Evolutionary conservation across 2,888 invertebrate genomes (phyloP).

Genomic region (Melinopterus prodromus): DNA sequence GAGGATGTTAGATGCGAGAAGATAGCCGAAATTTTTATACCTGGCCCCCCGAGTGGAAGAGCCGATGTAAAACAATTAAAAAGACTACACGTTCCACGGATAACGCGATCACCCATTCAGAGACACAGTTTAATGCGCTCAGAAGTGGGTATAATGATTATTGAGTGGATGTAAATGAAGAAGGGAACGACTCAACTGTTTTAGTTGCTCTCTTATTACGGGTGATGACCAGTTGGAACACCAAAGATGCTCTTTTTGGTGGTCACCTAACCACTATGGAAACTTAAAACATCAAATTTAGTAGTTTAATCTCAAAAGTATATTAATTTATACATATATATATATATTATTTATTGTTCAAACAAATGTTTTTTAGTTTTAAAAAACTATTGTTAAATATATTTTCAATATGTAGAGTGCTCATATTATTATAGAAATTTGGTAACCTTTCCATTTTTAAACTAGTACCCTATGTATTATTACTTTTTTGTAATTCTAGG

Average conservation of each 20-base stretch:
- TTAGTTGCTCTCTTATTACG: background rate
- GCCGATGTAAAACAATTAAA: slow-evolving; percentile 23
- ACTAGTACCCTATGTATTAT: too few relatives aligned
- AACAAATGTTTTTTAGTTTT: too few relatives aligned
- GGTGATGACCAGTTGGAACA: background rate
- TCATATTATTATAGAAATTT: too few relatives aligned
- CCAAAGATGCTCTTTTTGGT: background rate
- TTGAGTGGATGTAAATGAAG: slow-evolving; percentile 22
- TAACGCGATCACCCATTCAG: slow-evolving; percentile 20
- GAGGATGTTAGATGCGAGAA: background rate
- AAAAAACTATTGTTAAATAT: too few relatives aligned
- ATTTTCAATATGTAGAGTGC: too few relatives aligned
- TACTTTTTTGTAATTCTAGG: too few relatives aligned
- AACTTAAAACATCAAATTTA: too few relatives aligned
- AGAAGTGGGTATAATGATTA: slow-evolving; percentile 13
- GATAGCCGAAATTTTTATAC: slow-evolving; percentile 9
- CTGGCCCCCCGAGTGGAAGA: slow-evolving; percentile 14
- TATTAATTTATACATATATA: too few relatives aligned
- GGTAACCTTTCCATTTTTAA: too few relatives aligned
- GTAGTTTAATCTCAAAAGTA: too few relatives aligned
- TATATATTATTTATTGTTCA: too few relatives aligned
- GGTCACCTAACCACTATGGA: background rate
- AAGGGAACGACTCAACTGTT: background rate
- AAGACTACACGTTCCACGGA: slow-evolving; percentile 16
- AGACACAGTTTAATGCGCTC: slow-evolving; percentile 14